Base-by-base conservation (phyloP, 2,888 invertebrate species). In the Coleophora deauratella region DNA sequence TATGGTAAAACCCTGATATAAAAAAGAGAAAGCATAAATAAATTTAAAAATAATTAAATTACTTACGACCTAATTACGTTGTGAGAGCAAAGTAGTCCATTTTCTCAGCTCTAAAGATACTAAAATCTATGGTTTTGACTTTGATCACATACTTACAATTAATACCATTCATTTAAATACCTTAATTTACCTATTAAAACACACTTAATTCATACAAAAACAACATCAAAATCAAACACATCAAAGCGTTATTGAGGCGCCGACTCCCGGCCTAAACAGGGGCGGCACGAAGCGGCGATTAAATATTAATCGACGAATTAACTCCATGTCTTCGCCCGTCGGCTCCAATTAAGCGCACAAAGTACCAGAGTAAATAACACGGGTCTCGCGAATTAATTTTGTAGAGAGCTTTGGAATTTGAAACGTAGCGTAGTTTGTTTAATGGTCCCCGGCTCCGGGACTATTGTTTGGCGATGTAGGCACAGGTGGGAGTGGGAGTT, bases 281-380 rank as follows among this genome's bases (percentile, higher is more conserved):
- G 47, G 41, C 51, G 47, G 46, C 52, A 52, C 53, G 52, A 54
- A 56, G 60, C 58, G 50, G 41, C 67, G 62, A 81, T 85, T 84
- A 82, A 85, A 77, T 81, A 84, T 85, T 82, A 80, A 85, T 72
- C 66, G 70, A 60, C 71, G 80, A 84, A 84, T 85, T 84, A 84
- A 81, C 77, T 68, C 72, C 72, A 61, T 66, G 77, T 79, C 78
- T 78, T 80, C 68, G 55, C 65, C 54, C 65, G 69, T 59, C 68
- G 72, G 70, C 77, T 76, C 76, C 82, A 82, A 84, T 85, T 84
- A 84, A 79, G 75, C 74, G 80, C 60, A 79, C 80, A 84, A 78
- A 81, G 79, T 79, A 74, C 51, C 72, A 78, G 60, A 71, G 82
- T 84, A 84, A 84, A 84, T 82, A 84, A 78, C 66, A 63, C 61